Base-by-base conservation (phyloP, 2,113 vertebrate species). In the Hypomesus transpacificus region DNA sequence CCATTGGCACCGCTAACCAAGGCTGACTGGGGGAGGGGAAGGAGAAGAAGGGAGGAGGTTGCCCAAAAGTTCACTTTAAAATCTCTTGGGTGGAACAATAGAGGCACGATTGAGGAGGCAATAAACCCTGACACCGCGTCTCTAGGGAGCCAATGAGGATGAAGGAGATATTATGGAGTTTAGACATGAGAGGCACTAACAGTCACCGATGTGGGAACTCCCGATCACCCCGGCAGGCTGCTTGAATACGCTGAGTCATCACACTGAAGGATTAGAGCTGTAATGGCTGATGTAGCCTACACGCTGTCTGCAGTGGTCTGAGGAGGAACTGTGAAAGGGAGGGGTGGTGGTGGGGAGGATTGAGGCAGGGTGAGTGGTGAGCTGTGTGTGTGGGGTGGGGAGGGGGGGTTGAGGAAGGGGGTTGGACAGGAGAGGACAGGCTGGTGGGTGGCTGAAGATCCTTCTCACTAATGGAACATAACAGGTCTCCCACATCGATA, bases 1-100 rank as follows among this genome's bases (percentile, higher is more conserved):
- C 59, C 59, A 61, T 61, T 22, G 59, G 59, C 9, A 9, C 24
- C 16, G 61, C 61, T 63, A 39, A 63, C 26, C 24, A 63, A 9
- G 28, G 24, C 61, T 63, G 61, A 63, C 26, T 31, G 26, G 64
- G 28, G 50, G n/a, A 22, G 31, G n/a, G 52, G 59, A 7, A 34
- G 21, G 50, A 28, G 46, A 54, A 53, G 57, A 28, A 60, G 20
- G 28, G 56, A 18, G 52, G 50, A 26, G 54, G 70, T 34, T 21
- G 74, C 52, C 31, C n/a, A 39, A 69, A 75, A 74, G 71, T 73
- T 74, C 62, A 67, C 50, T 71, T 77, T 71, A 76, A 73, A 60
- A 22, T 14, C 65, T 67, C 64, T 46, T 53, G 70, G 71, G 66
- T 74, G 54, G 72, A 71, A 66, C 61, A 71, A 60, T 60, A 50